Base-by-base conservation (phyloP, 2,888 invertebrate species). In the Octodonta nipae region DNA sequence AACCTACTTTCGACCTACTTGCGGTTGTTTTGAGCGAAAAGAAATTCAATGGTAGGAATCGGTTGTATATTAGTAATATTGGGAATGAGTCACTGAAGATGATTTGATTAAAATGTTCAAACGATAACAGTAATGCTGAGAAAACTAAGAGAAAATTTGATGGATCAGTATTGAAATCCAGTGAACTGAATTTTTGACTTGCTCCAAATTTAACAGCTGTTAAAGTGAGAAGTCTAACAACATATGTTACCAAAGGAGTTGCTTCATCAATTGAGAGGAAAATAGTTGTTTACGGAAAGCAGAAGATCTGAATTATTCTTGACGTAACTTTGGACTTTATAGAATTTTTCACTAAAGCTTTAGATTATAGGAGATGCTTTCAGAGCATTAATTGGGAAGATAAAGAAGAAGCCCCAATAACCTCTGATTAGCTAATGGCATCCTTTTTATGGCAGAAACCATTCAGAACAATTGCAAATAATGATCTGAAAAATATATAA, bases 91-190 rank as follows among this genome's bases (percentile, higher is more conserved):
- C 1, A 78, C 78, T 2, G 93, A 95, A 56, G 84, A 85, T 29
- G 93, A 96, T 54, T 71, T 98, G 34, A 75, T 75, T 33, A 77
- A 76, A 41, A 60, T 95, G 58, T 96, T 98, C 60, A 71, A 76
- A 93, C 60, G 93, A 80, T 52, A 78, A 89, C 56, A 73, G 76
- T 1, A 89, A 86, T 66, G 93, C 93, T 15, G 93, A 93, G 60
- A 84, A 80, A 51, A 96, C 95, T 8, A 93, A 93, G 60, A 77
- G 84, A 34, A 91, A 91, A 47, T 65, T 98, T 17, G 96, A 98
- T 66, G 93, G 93, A 0, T 73, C 75, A 40, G 65, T 75, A 54
- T 71, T 86, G 13, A 87, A 84, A 53, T 87, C 88, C 5, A 77
- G 92, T 38, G 76, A 78, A 16, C 59, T 98, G 15, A 78, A 93